Percentiles rank a stretch among this genome's conserved stretches.
Conservation (phyloP, 2,888 invertebrate species). For the Blomia tropicalis region DNA sequence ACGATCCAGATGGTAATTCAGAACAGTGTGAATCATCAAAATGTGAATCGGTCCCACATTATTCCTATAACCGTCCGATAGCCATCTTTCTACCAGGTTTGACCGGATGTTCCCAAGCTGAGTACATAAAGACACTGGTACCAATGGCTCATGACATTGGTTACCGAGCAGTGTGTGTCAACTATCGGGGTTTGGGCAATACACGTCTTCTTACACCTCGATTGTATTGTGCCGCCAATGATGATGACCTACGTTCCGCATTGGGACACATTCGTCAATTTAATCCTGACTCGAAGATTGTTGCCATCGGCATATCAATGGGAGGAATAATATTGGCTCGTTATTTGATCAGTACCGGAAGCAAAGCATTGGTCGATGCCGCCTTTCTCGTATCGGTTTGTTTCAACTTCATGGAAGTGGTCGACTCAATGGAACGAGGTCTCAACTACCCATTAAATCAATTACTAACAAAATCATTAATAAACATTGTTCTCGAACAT, state of each 20-base stretch:
- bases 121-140: slow-evolving; percentile 61
- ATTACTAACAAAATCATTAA: slow-evolving; percentile 46
- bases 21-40: background rate
- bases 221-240: slow-evolving; percentile 65
- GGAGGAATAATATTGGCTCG: slow-evolving; percentile 61
- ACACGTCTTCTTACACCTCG: slow-evolving; percentile 47
- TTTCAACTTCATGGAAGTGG: slow-evolving; percentile 24
- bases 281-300: slow-evolving; percentile 40
- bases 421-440: slow-evolving; percentile 47
- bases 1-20: slow-evolving; percentile 14
- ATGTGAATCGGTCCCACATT: background rate
- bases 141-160: slow-evolving; percentile 48
- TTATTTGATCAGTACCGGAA: slow-evolving; percentile 51
- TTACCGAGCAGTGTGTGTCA: slow-evolving; percentile 52
- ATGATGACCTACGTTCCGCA: slow-evolving; percentile 59
- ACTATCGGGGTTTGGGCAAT: slow-evolving; percentile 55
- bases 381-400: slow-evolving; percentile 29
- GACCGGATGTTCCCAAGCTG: slow-evolving; percentile 57
- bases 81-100: slow-evolving; percentile 61
- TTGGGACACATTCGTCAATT: slow-evolving; percentile 46
- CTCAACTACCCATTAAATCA: slow-evolving; percentile 58
- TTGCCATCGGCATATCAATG: slow-evolving; percentile 65
- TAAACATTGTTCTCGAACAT: slow-evolving; percentile 32
- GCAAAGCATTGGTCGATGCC: slow-evolving; percentile 27
- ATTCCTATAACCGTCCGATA: slow-evolving; percentile 39